Evolutionary conservation across 2,113 vertebrate genomes (phyloP).

Genomic region (Bothrops jararaca): DNA sequence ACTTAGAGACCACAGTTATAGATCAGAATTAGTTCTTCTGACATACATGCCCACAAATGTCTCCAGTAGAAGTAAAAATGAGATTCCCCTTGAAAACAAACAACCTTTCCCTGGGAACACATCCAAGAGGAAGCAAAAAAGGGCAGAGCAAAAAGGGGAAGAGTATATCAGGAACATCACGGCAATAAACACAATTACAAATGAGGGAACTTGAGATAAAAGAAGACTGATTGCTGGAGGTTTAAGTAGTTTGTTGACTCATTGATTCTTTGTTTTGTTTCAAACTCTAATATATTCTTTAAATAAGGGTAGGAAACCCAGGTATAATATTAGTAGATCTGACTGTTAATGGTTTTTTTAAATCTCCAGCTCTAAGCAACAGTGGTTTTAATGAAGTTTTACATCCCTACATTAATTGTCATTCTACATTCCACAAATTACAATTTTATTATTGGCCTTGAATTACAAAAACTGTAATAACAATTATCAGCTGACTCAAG

Average conservation of each 20-base stretch:
- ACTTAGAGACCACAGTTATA: not conserved
- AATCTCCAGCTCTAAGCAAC: not conserved
- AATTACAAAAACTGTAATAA: not conserved
- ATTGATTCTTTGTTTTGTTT: not conserved
- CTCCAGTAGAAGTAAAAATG: not conserved
- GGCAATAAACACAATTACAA: not conserved
- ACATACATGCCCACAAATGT: not conserved
- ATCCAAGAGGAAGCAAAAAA: not conserved
- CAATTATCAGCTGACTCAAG: not conserved
- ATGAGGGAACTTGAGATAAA: constrained; percentile 6
- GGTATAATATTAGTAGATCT: not conserved
- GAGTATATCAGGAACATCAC: not conserved
- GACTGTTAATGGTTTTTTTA: not conserved
- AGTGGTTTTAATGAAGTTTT: not conserved
- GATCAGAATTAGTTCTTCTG: not conserved
- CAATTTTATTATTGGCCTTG: not conserved
- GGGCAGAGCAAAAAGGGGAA: not conserved
- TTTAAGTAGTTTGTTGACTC: not conserved
- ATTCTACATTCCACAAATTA: not conserved
- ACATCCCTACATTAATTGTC: not conserved
- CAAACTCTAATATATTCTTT: not conserved
- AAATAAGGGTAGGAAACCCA: not conserved
- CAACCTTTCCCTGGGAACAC: not conserved
- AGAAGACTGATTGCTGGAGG: not conserved
- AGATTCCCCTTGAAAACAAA: not conserved